phyloP scores from a whole-genome alignment of 2,888 invertebrate genomes.

The Dilophus febrilis region DNA sequence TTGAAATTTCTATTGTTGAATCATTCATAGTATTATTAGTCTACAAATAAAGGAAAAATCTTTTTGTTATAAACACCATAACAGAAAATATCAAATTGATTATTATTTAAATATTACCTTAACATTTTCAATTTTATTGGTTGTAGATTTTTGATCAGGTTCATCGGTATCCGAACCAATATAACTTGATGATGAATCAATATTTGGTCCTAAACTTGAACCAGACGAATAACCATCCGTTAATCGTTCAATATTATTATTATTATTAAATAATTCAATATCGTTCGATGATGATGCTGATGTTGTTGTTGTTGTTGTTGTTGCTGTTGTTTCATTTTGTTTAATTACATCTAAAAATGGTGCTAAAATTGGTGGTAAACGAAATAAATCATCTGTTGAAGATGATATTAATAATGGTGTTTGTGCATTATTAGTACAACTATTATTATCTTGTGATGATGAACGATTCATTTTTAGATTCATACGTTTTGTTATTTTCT shows the following conservation, averaged over 20 bases:
- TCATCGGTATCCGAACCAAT: constrained; percentile 31
- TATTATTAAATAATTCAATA: too few species aligned
- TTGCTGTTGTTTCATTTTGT: constrained; percentile 8
- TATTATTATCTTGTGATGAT: constrained; percentile 8
- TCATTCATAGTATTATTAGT: background rate
- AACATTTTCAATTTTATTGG: too few species aligned
- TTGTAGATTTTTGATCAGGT: background rate
- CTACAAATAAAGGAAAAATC: too few species aligned
- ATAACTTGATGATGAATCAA: constrained; percentile 48
- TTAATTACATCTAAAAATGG: constrained; percentile 54
- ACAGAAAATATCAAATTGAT: too few species aligned
- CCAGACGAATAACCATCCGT: constrained; percentile 30
- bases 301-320: too few species aligned
- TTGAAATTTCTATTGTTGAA: background rate
- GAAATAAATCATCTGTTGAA: constrained; percentile 30
- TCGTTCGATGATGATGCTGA: too few species aligned
- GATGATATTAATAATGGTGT: too few species aligned
- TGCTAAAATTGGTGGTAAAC: constrained; percentile 52
- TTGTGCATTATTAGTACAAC: background rate
- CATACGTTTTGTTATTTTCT: background rate
- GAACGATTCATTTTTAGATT: constrained; percentile 5
- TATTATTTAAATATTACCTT: too few species aligned
- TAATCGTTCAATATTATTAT: too few species aligned
- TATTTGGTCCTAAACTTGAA: constrained; percentile 52
- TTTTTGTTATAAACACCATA: too few species aligned